Conservation (phyloP, 1,140 invertebrate genomes). For the Melanaphis sacchari region DNA sequence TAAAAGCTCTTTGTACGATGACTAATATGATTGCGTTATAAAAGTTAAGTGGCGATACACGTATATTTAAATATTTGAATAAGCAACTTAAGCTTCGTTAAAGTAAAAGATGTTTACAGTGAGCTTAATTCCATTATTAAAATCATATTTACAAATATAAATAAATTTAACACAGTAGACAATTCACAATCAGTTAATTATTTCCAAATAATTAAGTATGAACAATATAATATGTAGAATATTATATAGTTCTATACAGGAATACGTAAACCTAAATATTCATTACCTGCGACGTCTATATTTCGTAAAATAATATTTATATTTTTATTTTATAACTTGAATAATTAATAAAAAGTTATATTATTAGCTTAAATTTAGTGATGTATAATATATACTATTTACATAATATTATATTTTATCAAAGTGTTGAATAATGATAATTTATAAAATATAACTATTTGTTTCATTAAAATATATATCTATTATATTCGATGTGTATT, state of each 20-base stretch:
- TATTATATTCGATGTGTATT: not conserved
- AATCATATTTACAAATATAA: not conserved
- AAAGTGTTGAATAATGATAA: too few relatives aligned
- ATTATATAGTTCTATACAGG: not conserved
- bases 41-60: not conserved
- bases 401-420: too few relatives aligned
- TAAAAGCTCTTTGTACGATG: not conserved
- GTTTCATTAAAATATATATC: not conserved
- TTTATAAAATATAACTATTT: too few relatives aligned
- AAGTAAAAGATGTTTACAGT: not conserved
- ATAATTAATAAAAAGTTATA: not conserved
- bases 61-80: not conserved
- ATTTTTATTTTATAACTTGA: not conserved
- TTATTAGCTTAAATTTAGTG: too few relatives aligned
- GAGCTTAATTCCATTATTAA: not conserved
- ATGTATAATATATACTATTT: too few relatives aligned
- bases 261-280: not conserved
- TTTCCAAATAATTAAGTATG: not conserved
- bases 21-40: not conserved
- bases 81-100: not conserved
- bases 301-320: not conserved
- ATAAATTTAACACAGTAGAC: not conserved
- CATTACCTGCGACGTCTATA: not conserved
- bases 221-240: not conserved
- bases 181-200: not conserved